phyloP scores from a whole-genome alignment of 2,113 vertebrate genomes.

The Heliornis fulica region DNA sequence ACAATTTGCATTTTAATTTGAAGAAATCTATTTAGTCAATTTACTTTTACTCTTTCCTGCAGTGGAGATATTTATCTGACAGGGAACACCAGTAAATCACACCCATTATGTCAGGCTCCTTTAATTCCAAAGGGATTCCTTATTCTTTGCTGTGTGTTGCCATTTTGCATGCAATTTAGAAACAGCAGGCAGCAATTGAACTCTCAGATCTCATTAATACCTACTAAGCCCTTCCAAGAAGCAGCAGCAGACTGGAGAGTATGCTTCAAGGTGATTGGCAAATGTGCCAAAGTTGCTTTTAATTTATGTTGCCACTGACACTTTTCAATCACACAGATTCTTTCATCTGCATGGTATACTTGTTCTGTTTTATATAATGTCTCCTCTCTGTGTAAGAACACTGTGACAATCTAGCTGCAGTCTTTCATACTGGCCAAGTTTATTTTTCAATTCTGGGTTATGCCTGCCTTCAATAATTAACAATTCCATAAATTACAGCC shows the following conservation, averaged over 20 bases:
- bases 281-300: neutral
- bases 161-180: neutral
- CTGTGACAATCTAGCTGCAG: neutral
- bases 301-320: neutral
- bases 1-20: slow-evolving; percentile 7
- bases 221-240: slow-evolving; percentile 5
- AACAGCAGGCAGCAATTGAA: slow-evolving; percentile 39
- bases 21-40: neutral
- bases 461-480: neutral
- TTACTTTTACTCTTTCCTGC: neutral
- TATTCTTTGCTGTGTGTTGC: neutral
- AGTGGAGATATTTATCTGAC: neutral
- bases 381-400: neutral
- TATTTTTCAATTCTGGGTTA: slow-evolving; percentile 6
- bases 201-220: slow-evolving; percentile 44
- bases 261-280: slow-evolving; percentile 42
- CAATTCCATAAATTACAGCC: neutral
- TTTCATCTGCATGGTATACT: neutral
- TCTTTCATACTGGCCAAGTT: neutral
- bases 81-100: neutral
- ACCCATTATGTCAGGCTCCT: neutral
- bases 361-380: neutral
- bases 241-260: neutral
- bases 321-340: neutral
- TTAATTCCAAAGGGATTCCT: slow-evolving; percentile 5